Evolutionary conservation across 2,888 invertebrate species (phyloP), one percentile per base, ranked within the genome.

Genomic region (Achlya flavicornis): DNA sequence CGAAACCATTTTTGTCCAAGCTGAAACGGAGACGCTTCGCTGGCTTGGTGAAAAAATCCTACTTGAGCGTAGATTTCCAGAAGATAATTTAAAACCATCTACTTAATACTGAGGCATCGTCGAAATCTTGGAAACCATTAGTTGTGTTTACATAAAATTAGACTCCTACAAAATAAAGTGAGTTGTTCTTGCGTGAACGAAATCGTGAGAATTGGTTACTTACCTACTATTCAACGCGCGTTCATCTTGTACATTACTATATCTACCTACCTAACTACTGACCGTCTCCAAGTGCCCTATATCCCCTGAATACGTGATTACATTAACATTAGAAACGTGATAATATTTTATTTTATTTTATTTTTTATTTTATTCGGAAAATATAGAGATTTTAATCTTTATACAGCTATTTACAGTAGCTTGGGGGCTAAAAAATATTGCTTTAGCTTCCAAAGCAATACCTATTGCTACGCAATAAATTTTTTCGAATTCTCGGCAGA

Each of bases 171-270:
- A 48, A 48, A 48, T 48, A 16, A 16, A 48, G 12, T 41, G 41
- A 41, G 46, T 46, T 19, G 53, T 53, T 19, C 19, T 16, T 19
- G 53, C n/a, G n/a, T 67, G 57, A 57, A 61, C 14, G 57, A 41
- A 33, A 61, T 48, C 62, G 38, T 66, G 64, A 61, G 62, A 63
- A 58, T 46, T 16, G 1, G 57, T 16, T 4, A 58, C 61, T 63
- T 65, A 58, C 61, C 62, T 65, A 14, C 53, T 65, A 69, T 68
- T 67, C 66, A 61, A 46, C 26, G 62, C 63, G 63, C 63, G 64
- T 41, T 3, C 57, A 62, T 58, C 1, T 12, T 41, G 58, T 26
- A 61, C 53, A 59, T 63, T 46, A 38, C n/a, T 48, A 48, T 16
- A 48, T 3, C 7, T 46, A 14, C 43, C 43, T 46, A 6, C 46